Percentiles rank a stretch among this genome's conserved stretches.
phyloP scores from a whole-genome alignment of 1,140 invertebrate genomes.

The Leptinotarsa undecemlineata region DNA sequence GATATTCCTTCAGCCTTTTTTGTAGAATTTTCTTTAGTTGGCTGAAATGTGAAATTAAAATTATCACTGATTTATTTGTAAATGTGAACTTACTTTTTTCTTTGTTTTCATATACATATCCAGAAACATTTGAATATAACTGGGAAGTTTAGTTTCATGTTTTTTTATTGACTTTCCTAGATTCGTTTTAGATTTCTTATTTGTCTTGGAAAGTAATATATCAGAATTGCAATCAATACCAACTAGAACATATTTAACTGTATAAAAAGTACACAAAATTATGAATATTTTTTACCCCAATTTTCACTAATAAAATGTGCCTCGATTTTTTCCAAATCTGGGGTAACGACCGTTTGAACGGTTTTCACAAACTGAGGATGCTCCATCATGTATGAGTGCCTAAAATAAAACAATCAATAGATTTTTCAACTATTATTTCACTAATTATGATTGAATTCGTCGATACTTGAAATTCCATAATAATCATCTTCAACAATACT shows the following conservation, averaged over 20 bases:
- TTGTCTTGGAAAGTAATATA: neutral
- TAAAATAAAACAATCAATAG: neutral
- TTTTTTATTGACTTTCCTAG: neutral
- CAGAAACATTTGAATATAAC: conserved; percentile 15
- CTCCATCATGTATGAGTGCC: conserved; percentile 12
- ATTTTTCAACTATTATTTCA: too few relatives aligned
- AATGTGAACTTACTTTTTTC: neutral
- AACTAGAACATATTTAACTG: neutral
- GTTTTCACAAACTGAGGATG: neutral
- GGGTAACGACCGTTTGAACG: neutral
- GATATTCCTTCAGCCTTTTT: neutral
- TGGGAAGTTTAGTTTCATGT: neutral
- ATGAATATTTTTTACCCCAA: conserved; percentile 6
- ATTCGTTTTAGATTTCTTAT: neutral
- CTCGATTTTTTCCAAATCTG: conserved; percentile 8
- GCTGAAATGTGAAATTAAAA: neutral
- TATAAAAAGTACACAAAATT: neutral
- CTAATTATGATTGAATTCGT: too few relatives aligned
- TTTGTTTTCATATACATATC: conserved; percentile 15
- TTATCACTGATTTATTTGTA: neutral
- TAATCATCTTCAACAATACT: too few relatives aligned
- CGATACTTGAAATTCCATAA: too few relatives aligned
- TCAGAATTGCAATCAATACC: conserved; percentile 9
- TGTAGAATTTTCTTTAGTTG: neutral
- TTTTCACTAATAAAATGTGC: conserved; percentile 14